phyloP scores from a whole-genome alignment of 2,113 vertebrate genomes.

The Natator depressus region DNA sequence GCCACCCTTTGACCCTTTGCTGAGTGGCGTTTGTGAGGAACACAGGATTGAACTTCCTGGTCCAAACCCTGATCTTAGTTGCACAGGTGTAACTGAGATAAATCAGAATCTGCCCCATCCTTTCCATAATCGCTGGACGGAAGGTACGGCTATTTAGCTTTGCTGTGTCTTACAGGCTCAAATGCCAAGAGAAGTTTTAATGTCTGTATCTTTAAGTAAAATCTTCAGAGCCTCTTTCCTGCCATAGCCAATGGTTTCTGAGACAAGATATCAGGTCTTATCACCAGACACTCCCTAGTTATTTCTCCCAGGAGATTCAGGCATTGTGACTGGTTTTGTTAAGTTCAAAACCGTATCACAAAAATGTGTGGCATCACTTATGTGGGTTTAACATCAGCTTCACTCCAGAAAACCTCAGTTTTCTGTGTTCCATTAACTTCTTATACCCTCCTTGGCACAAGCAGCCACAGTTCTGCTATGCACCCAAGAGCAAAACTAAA shows the following conservation, averaged over 20 bases:
- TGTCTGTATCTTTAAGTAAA: not conserved
- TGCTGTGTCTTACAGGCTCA: not conserved
- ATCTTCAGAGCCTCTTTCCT: not conserved
- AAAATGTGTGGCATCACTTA: not conserved
- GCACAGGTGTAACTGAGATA: not conserved
- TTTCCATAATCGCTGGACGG: not conserved
- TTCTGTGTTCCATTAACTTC: not conserved
- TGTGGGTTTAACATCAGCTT: slow-evolving; percentile 21
- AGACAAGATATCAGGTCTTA: not conserved
- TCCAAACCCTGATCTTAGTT: not conserved
- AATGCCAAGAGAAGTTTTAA: not conserved
- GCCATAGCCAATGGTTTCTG: not conserved
- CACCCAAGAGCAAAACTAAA: not conserved
- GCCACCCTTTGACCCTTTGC: not conserved
- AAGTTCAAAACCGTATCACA: slow-evolving; percentile 11
- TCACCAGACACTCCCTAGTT: not conserved
- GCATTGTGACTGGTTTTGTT: slow-evolving; percentile 15
- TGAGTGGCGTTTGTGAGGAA: not conserved
- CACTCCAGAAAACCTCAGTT: not conserved
- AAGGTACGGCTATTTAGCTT: not conserved
- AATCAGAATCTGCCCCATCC: rapidly evolving
- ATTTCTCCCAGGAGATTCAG: not conserved
- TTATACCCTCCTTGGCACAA: not conserved
- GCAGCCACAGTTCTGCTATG: not conserved
- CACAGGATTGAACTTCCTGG: not conserved